Evolutionary conservation across 37 sponge, comb jelly and placozoan genomes (phyloP).

Genomic region (Corticium candelabrum): DNA sequence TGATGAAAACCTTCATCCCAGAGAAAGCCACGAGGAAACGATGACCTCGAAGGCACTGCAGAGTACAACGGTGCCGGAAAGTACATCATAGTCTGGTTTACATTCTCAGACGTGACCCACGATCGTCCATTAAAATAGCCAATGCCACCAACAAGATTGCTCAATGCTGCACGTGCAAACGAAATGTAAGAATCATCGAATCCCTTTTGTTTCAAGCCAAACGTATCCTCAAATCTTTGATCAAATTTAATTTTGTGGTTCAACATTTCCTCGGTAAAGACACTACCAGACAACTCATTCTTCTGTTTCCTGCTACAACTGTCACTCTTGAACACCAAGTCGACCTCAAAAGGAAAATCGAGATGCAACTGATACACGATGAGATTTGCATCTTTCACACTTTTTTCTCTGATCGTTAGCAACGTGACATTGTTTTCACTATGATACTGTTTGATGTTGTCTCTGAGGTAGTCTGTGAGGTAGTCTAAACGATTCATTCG

Average conservation of each 20-base stretch:
- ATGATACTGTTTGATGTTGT: too few relatives aligned
- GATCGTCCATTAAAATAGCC: conserved; percentile 93
- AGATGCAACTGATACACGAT: conserved; percentile 41
- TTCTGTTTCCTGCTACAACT: too few relatives aligned
- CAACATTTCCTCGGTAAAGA: conserved; percentile 30
- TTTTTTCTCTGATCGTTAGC: background rate
- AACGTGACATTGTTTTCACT: background rate
- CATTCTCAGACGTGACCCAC: conserved; percentile 27
- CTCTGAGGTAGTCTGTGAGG: conserved; percentile 11
- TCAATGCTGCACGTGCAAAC: conserved; percentile 85
- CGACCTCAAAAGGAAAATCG: conserved; percentile 52
- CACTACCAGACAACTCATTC: conserved; percentile 11
- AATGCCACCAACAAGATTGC: conserved; percentile 93
- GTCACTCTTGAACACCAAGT: conserved; percentile 47
- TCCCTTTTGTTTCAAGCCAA: conserved; percentile 37
- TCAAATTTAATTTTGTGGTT: conserved; percentile 32
- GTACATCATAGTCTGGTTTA: background rate
- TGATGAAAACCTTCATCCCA: conserved; percentile 99
- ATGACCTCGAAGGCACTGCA: conserved; percentile 88
- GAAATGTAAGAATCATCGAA: conserved; percentile 47
- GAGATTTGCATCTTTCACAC: conserved; percentile 2
- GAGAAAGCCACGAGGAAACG: conserved; percentile 98
- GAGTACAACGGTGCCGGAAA: conserved; percentile 22
- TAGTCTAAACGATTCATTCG: background rate
- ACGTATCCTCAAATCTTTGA: conserved; percentile 32